A percentile compares a stretch with the other conserved stretches of the same genome.
Conservation (phyloP, 2,888 invertebrate species). For the Aphidius colemani region DNA sequence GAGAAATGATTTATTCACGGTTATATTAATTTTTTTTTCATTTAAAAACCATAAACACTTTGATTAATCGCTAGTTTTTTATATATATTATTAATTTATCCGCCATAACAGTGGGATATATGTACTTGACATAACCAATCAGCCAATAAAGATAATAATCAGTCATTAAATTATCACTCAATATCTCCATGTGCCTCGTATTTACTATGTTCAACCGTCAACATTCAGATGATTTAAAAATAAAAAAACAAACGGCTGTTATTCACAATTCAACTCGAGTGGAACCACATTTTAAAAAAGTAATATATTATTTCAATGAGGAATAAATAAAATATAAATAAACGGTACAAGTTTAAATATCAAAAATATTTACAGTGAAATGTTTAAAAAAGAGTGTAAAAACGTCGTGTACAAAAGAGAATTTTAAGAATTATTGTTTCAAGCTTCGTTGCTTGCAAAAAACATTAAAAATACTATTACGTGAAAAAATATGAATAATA, state of each 20-base stretch:
- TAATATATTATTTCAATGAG: constrained; percentile 1
- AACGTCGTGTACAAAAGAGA: constrained; percentile 19
- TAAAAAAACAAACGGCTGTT: too few species aligned
- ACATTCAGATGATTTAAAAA: too few species aligned
- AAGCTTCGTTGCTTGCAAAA: constrained; percentile 17
- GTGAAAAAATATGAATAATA: too few species aligned
- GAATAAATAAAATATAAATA: background rate
- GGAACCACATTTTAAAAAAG: background rate
- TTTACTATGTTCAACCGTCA: background rate
- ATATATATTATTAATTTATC: too few species aligned
- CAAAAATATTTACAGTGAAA: too few species aligned
- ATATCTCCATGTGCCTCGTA: background rate
- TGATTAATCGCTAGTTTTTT: too few species aligned
- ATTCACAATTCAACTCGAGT: too few species aligned
- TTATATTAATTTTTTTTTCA: too few species aligned
- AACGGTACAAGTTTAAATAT: background rate
- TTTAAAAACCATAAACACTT: too few species aligned
- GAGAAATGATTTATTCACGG: too few species aligned
- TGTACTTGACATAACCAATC: constrained; percentile 15
- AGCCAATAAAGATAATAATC: constrained; percentile 14
- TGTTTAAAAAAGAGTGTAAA: background rate
- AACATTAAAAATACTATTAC: too few species aligned
- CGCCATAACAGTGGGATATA: background rate
- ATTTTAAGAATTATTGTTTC: constrained; percentile 30
- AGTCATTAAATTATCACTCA: constrained; percentile 22